Base-by-base conservation (phyloP, 2,888 invertebrate species). In the Drepanosiphum platanoidis region DNA sequence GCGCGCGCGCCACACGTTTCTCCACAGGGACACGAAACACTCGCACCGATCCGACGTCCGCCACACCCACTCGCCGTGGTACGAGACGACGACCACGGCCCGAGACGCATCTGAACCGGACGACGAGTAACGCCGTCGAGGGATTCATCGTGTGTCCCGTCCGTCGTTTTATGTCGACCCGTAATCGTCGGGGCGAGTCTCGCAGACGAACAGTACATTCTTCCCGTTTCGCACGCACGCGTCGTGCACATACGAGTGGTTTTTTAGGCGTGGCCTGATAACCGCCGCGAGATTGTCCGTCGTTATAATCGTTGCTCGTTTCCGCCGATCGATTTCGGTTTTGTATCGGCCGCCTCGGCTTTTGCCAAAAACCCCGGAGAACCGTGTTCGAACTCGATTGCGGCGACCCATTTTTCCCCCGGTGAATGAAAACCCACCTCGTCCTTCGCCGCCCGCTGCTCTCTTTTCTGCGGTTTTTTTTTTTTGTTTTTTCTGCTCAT, bases 201-300 rank as follows among this genome's bases (percentile, higher is more conserved):
- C 32, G 68, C 15, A 18, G 32, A 1, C 13, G 4, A 78, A 32
- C 18, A 11, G 11, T 36, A 15, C 36, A 9, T 34, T 58, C 71
- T 58, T 71, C 39, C 36, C 9, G 70, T 70, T 71, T 3, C 39
- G 58, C 30, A 30, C 70, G 68, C 36, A 36, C 81, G 39, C 58
- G 52, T 52, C n/a, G 18, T 34, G 68, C 36, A 0, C 27, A 22
- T 64, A 34, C 30, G 22, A 42, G 42, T 46, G 30, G 61, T 30
- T 34, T 3, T 84, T 83, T 75, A 84, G 84, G 84, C 84, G 84
- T 84, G 84, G 84, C 30, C 75, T 84, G 72, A 71, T 71, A 68
- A 58, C 64, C n/a, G 61, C 18, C 32, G 46, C 13, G n/a, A n/a
- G n/a, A n/a, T n/a, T 39, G 32, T 15, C 66, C 61, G 61, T 3